phyloP scores from a whole-genome alignment of 2,888 invertebrate genomes.

The Bombylius discolor region DNA sequence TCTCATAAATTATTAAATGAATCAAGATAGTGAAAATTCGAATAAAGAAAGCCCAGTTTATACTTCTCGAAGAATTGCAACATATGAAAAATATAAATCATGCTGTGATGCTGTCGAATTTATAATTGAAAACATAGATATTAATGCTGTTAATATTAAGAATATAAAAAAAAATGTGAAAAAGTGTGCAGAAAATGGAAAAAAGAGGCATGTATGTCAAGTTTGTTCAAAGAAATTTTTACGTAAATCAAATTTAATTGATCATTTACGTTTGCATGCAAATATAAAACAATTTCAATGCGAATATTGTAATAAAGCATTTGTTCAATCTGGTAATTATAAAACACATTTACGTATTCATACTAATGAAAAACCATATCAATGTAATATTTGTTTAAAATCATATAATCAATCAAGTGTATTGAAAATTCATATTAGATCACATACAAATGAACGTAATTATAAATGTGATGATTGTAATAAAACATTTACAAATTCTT shows the following conservation, averaged over 20 bases:
- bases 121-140: neutral
- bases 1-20: too few species aligned
- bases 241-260: slow-evolving; percentile 18
- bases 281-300: slow-evolving; percentile 20
- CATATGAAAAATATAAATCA: too few species aligned
- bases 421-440: slow-evolving; percentile 18
- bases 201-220: slow-evolving; percentile 14
- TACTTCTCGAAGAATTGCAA: too few species aligned
- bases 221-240: slow-evolving; percentile 17
- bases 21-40: too few species aligned
- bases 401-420: slow-evolving; percentile 18
- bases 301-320: slow-evolving; percentile 18
- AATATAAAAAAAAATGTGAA: neutral
- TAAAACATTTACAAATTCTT: slow-evolving; percentile 18
- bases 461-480: slow-evolving; percentile 16
- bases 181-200: neutral
- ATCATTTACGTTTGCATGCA: slow-evolving; percentile 20
- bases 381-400: slow-evolving; percentile 17
- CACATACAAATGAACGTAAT: slow-evolving; percentile 20
- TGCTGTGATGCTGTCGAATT: neutral
- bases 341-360: slow-evolving; percentile 18
- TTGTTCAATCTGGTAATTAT: slow-evolving; percentile 21
- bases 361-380: slow-evolving; percentile 19
- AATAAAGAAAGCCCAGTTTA: too few species aligned
- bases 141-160: neutral